phyloP scores from a whole-genome alignment of 2,797 vertebrate species.

The Neoniphon sammara region DNA sequence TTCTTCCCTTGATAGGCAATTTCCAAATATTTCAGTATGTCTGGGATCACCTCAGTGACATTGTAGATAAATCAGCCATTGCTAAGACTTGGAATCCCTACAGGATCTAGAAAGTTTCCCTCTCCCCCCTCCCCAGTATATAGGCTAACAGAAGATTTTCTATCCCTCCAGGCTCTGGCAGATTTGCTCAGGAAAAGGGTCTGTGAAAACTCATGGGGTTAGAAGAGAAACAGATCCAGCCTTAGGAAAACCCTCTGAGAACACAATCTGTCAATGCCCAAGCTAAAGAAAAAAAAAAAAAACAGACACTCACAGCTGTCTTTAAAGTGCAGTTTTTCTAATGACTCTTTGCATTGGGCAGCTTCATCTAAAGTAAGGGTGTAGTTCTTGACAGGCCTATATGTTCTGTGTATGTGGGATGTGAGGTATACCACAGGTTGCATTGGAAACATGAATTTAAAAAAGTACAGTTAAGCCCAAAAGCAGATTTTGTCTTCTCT shows the following conservation, averaged over 20 bases:
- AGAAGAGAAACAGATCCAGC: constrained; percentile 60
- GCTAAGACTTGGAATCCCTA: constrained; percentile 14
- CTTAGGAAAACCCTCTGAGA: constrained; percentile 57
- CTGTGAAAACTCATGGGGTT: constrained; percentile 45
- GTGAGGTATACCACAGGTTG: no score
- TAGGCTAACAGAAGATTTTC: constrained; percentile 49
- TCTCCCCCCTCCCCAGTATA: constrained; percentile 22
- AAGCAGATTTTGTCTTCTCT: no score
- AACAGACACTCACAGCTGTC: constrained; percentile 47
- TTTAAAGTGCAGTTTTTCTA: constrained; percentile 40
- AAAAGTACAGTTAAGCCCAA: no score
- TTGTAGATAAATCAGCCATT: constrained; percentile 14
- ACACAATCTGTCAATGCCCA: constrained; percentile 62
- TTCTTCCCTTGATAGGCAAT: neutral
- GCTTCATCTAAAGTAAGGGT: constrained; percentile 4
- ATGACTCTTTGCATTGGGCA: constrained; percentile 44
- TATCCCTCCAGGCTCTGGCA: constrained; percentile 47
- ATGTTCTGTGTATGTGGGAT: constrained; percentile 1
- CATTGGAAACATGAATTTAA: no score
- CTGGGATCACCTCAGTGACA: constrained; percentile 21
- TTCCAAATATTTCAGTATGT: constrained; percentile 19
- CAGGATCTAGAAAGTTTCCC: constrained; percentile 16
- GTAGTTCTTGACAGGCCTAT: neutral
- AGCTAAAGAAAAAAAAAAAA: constrained; percentile 15
- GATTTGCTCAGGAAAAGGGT: constrained; percentile 58